Percentiles rank a stretch among this genome's conserved stretches.
These are phyloP conservation scores for Macrocentrus cingulum DNA, from an alignment of 1,140 invertebrate species.

Conservation along the genomic window DNA sequence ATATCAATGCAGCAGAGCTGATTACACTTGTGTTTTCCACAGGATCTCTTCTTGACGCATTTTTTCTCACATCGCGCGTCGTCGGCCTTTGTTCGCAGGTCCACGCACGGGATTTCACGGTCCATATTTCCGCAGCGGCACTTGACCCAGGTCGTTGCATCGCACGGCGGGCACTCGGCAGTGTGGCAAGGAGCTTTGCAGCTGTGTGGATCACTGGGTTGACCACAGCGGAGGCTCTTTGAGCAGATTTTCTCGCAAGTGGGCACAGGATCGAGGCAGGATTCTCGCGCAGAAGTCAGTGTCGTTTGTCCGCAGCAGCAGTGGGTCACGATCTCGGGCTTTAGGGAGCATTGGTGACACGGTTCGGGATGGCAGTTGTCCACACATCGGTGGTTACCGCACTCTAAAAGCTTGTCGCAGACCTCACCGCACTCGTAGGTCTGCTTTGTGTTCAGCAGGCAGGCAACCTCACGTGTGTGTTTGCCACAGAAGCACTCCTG, in stretches of 20 bases:
- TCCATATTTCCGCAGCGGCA: slow-evolving; percentile 92
- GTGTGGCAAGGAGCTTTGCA: slow-evolving; percentile 79
- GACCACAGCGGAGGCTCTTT: slow-evolving; percentile 80
- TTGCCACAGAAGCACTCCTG: slow-evolving; percentile 68
- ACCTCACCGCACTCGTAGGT: slow-evolving; percentile 59
- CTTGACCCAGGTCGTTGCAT: slow-evolving; percentile 72
- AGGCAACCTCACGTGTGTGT: slow-evolving; percentile 56
- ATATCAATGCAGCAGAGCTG: slow-evolving; percentile 82
- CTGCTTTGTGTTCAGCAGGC: slow-evolving; percentile 45
- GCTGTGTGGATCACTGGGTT: slow-evolving; percentile 70
- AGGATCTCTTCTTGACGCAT: slow-evolving; percentile 85
- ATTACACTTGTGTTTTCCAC: slow-evolving; percentile 88
- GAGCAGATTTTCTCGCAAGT: slow-evolving; percentile 80
- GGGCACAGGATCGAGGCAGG: slow-evolving; percentile 85
- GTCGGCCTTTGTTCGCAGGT: slow-evolving; percentile 69
- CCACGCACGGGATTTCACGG: slow-evolving; percentile 77
- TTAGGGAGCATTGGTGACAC: slow-evolving; percentile 66
- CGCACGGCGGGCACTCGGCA: slow-evolving; percentile 81
- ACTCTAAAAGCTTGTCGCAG: slow-evolving; percentile 70
- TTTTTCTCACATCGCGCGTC: slow-evolving; percentile 82
- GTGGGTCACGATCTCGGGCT: slow-evolving; percentile 66
- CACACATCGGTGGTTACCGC: slow-evolving; percentile 77
- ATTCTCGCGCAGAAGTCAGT: slow-evolving; percentile 58
- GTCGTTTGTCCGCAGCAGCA: slow-evolving; percentile 84
- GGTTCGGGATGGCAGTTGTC: slow-evolving; percentile 71